phyloP scores from a whole-genome alignment of 2,797 vertebrate species.

The Emydoidea blandingii region DNA sequence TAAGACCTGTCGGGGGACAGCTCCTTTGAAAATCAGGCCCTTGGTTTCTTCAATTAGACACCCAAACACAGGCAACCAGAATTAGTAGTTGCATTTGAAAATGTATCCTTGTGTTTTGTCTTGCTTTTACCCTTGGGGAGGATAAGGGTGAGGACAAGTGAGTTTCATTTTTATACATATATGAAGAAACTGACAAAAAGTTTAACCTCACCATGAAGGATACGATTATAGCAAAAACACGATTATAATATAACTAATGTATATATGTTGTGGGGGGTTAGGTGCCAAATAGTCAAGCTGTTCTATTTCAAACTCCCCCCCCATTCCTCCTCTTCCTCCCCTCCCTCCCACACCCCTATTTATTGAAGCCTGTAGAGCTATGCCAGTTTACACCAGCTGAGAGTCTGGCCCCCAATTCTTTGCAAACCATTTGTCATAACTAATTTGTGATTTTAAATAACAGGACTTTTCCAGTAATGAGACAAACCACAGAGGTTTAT shows the following conservation, averaged over 20 bases:
- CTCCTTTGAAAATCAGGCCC: background rate
- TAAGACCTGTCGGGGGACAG: background rate
- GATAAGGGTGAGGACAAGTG: background rate
- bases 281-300: background rate
- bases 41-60: background rate
- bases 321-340: too few relatives aligned
- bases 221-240: too few relatives aligned
- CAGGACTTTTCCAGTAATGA: background rate
- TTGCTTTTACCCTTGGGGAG: background rate
- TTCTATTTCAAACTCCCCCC: too few relatives aligned
- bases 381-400: too few relatives aligned
- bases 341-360: too few relatives aligned
- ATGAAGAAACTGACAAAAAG: too few relatives aligned
- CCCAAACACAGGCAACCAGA: background rate
- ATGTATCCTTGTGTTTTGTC: background rate
- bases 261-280: background rate
- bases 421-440: background rate
- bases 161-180: background rate
- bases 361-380: too few relatives aligned
- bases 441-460: background rate
- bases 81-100: background rate
- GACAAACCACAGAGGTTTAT: background rate
- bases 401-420: background rate
- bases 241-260: too few relatives aligned
- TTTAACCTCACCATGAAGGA: too few relatives aligned